Base-by-base conservation (phyloP, 2,113 vertebrate species). In the Falcunculus frontatus region DNA sequence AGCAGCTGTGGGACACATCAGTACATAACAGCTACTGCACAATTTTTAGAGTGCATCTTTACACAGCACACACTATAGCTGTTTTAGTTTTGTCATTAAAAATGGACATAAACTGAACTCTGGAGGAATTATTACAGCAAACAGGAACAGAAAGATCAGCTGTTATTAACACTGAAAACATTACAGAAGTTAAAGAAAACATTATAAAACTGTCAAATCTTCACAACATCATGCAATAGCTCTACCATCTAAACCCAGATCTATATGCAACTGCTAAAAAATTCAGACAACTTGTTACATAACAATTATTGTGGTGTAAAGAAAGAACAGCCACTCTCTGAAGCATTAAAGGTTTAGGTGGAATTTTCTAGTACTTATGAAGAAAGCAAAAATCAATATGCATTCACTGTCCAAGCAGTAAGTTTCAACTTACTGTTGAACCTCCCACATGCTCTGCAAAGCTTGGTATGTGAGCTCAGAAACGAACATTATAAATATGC, bases 381-480 rank as follows among this genome's bases (percentile, higher is more conserved):
- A 79, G 32, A 90, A 74, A 72, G 22, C 1, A 86, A 84, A 84
- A 83, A 84, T 11, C 39, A 17, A 41, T 19, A 80, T 7, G 4
- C 7, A 25, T 65, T 90, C 53, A 76, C 13, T 64, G 21, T 70
- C 60, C 16, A 60, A 76, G 17, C 27, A 77, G 29, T 22, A 67
- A 76, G 4, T 16, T 70, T 46, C 42, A 63, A 16, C 42, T 17
- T 70, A 21, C 39, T 39, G 39, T 39, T 39, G 64, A 89, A 44
- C 30, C 2, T 53, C 15, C 11, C 9, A 49, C 10, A 18, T 8
- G 6, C n/a, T 67, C 74, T 44, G 33, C 19, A 70, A 59, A 59
- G 22, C 19, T 39, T 47, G 19, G 15, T 50, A 63, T 0, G 0
- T 0, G 1, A 82, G 30, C 57, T 67, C 73, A 70, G 46, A 92